phyloP scores from a whole-genome alignment of 2,797 vertebrate species.

The Sardinella longiceps region DNA sequence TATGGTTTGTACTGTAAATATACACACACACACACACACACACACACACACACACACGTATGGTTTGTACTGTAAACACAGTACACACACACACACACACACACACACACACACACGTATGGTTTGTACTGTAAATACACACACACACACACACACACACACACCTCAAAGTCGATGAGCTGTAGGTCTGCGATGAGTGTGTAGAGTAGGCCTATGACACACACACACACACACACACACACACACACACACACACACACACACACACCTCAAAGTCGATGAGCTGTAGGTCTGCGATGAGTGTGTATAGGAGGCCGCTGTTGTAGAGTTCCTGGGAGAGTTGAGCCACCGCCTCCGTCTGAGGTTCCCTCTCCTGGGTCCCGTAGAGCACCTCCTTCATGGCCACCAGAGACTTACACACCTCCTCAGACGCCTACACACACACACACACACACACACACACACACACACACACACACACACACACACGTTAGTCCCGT shows the following conservation, averaged over 20 bases:
- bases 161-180: too few relatives aligned
- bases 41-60: too few relatives aligned
- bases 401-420: constrained; percentile 94
- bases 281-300: constrained; percentile 92
- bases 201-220: neutral
- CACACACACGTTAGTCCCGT: neutral
- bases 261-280: constrained; percentile 95
- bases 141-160: too few relatives aligned
- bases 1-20: too few relatives aligned
- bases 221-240: neutral
- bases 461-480: neutral
- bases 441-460: neutral
- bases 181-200: too few relatives aligned
- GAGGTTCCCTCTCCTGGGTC: constrained; percentile 86
- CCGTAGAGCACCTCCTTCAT: constrained; percentile 91
- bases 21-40: too few relatives aligned
- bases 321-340: constrained; percentile 96
- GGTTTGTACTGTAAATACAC: too few relatives aligned
- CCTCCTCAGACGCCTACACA: constrained; percentile 91
- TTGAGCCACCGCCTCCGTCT: constrained; percentile 95
- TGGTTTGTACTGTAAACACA: too few relatives aligned
- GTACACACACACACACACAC: too few relatives aligned
- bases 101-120: too few relatives aligned
- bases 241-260: constrained; percentile 80
- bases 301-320: constrained; percentile 90